Evolutionary conservation across 2,888 invertebrate genomes (phyloP), one percentile per base, ranked within the genome.

Genomic region (Caenorhabditis sp.): DNA sequence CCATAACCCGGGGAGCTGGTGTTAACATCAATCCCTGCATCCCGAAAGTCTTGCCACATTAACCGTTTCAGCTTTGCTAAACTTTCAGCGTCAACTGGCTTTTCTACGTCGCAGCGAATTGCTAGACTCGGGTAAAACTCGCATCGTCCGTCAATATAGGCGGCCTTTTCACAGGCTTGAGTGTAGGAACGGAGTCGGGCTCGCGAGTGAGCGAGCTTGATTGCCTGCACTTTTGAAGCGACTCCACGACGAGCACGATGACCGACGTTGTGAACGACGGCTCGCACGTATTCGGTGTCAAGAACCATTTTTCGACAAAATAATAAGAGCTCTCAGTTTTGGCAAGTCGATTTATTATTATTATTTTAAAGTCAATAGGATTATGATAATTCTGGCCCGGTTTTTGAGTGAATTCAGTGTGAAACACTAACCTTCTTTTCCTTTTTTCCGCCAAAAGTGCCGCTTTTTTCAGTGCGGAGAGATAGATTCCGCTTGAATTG

Each of bases 401-500:
- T 41, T 37, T 45, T 41, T 17, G 5, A 50, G n/a, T n/a, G n/a
- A n/a, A n/a, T n/a, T n/a, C n/a, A n/a, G n/a, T n/a, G n/a, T 17
- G 56, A 55, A 62, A 46, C 13, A 52, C 79, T 65, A 32, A 81
- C 83, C 43, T 52, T 78, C 43, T 63, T 37, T 43, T 72, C 62
- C 45, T 43, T 63, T 37, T 70, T 22, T n/a, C n/a, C n/a, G n/a
- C n/a, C n/a, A n/a, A n/a, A n/a, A n/a, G n/a, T n/a, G 27, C 8
- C 26, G 26, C 37, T 24, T 20, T 68, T 50, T 11, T 24, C 74
- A 7, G 74, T 66, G 24, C 91, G 85, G 80, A 90, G 88, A 13
- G 91, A 90, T 22, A 90, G 89, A 79, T 87, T 89, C 2, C 90
- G 70, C 11, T 80, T 74, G 76, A 87, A 88, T 15, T 81, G 75